Evolutionary conservation across 2,113 vertebrate species (phyloP).

Genomic region (Microtus montanus): DNA sequence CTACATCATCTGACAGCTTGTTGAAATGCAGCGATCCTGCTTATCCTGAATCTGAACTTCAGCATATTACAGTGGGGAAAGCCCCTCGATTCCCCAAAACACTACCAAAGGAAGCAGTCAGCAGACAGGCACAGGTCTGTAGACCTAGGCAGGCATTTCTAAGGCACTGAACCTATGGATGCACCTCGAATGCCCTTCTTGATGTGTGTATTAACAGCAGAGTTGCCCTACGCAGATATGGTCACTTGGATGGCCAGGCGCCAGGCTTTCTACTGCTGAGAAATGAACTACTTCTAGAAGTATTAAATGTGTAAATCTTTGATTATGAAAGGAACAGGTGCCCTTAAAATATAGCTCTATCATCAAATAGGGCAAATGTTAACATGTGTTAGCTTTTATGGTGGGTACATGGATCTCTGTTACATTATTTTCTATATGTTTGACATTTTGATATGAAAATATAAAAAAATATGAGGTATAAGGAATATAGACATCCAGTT

Average conservation of each 20-base stretch:
- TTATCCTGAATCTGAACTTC: not conserved
- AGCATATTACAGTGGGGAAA: not conserved
- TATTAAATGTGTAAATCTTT: not conserved
- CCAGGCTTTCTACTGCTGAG: not conserved
- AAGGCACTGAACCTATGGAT: no score
- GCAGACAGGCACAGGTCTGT: not conserved
- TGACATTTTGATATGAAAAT: slow-evolving; percentile 39
- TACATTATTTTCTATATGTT: not conserved
- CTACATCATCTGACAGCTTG: not conserved
- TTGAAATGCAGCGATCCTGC: not conserved
- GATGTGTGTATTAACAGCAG: not conserved
- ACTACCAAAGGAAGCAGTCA: not conserved
- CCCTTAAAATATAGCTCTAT: not conserved
- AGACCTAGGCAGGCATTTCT: not conserved
- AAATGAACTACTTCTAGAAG: not conserved
- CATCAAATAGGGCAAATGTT: not conserved
- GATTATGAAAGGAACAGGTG: not conserved
- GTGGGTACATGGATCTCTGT: not conserved
- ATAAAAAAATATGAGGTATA: not conserved
- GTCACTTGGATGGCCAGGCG: not conserved
- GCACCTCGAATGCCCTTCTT: not conserved
- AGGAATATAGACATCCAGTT: not conserved
- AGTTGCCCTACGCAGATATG: not conserved
- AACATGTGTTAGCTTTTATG: not conserved
- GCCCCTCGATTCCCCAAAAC: not conserved